Evolutionary conservation across 2,888 invertebrate species (phyloP).

Genomic region (Caenorhabditis sp.): DNA sequence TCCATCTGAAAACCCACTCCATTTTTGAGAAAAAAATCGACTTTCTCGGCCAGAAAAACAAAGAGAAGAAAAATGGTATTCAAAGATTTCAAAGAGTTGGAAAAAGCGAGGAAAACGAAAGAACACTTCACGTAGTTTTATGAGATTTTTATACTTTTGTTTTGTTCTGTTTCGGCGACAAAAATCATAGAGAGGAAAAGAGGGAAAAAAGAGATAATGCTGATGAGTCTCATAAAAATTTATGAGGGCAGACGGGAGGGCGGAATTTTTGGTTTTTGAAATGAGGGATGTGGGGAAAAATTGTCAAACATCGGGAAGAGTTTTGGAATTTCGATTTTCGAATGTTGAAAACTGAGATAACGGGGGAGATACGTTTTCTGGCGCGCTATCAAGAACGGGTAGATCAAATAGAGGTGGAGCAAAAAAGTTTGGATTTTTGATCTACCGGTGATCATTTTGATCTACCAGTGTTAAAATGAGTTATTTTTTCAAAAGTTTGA

Average conservation of each 20-base stretch:
- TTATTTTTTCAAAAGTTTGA: no score
- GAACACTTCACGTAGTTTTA: background rate
- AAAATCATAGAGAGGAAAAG: background rate
- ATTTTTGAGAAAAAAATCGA: constrained; percentile 3
- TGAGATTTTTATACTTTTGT: background rate
- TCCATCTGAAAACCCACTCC: background rate
- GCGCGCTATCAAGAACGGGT: no score
- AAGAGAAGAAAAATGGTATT: background rate
- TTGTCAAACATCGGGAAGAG: background rate
- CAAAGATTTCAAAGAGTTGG: background rate
- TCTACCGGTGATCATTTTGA: no score
- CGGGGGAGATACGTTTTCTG: no score
- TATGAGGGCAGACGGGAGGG: constrained; percentile 6
- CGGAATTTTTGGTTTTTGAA: background rate
- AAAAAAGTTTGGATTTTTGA: no score
- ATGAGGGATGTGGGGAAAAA: background rate
- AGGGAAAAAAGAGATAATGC: background rate
- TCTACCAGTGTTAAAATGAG: no score
- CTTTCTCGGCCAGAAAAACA: background rate
- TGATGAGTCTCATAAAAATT: background rate
- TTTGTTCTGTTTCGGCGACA: no score
- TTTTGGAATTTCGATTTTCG: no score
- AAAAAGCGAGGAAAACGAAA: no score
- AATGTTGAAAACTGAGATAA: no score
- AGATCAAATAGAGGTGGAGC: no score